Conservation (phyloP, 2,888 invertebrate species). For the Melanostoma scalare region DNA sequence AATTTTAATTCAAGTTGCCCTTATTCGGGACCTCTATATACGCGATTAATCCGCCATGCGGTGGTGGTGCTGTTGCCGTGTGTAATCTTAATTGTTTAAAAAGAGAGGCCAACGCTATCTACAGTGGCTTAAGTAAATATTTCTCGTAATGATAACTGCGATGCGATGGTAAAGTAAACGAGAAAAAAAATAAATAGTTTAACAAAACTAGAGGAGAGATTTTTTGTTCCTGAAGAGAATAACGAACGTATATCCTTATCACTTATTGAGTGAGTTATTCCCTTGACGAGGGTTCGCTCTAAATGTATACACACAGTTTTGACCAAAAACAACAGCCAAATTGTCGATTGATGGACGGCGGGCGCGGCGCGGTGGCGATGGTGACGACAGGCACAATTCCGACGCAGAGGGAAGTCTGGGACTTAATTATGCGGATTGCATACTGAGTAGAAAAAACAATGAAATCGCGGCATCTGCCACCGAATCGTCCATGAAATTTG, state of each 20-base stretch:
- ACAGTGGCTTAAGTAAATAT: constrained; percentile 71
- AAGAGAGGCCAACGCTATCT: constrained; percentile 56
- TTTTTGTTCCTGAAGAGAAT: neutral
- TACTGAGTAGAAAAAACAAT: constrained; percentile 42
- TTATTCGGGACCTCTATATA: constrained; percentile 60
- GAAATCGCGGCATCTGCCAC: neutral
- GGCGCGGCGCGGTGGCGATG: neutral
- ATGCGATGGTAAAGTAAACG: constrained; percentile 22
- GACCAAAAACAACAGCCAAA: constrained; percentile 45
- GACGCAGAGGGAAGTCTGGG: constrained; percentile 60
- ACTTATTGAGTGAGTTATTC: constrained; percentile 36
- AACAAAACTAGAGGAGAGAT: constrained; percentile 28
- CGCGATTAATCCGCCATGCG: constrained; percentile 68
- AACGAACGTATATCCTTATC: constrained; percentile 56
- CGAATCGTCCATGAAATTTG: neutral
- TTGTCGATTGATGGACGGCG: neutral
- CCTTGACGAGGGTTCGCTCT: constrained; percentile 48
- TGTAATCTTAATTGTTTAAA: constrained; percentile 68
- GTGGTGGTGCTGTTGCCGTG: constrained; percentile 24
- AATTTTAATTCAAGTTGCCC: constrained; percentile 69
- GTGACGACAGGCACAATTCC: constrained; percentile 1
- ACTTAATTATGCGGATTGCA: constrained; percentile 53
- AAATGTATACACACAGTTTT: constrained; percentile 33
- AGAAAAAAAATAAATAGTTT: neutral
- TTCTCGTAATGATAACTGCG: constrained; percentile 57